These are phyloP conservation scores for Leptothorax acervorum DNA, from an alignment of 2,888 invertebrate species.

Conservation along the genomic window DNA sequence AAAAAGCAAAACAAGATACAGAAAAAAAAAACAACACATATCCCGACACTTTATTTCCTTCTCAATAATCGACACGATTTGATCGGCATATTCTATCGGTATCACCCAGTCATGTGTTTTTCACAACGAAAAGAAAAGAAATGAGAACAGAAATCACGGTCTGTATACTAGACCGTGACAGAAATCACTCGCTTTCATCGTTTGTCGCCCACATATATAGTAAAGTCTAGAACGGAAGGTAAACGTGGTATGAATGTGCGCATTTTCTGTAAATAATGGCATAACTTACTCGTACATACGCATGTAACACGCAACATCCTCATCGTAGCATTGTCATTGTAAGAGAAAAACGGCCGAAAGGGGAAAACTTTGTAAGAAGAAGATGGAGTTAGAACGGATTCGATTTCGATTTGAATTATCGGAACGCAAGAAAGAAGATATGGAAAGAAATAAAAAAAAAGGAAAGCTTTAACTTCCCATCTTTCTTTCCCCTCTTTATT, in stretches of 20 bases:
- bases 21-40: conserved; percentile 42
- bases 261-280: conserved; percentile 66
- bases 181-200: conserved; percentile 41
- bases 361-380: not conserved
- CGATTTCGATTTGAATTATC: not conserved
- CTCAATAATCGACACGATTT: conserved; percentile 43
- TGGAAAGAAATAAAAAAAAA: not conserved
- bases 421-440: conserved; percentile 16
- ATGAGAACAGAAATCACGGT: conserved; percentile 29
- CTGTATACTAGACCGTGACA: too few relatives aligned
- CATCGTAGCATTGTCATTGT: conserved; percentile 74
- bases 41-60: conserved; percentile 64
- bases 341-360: conserved; percentile 29
- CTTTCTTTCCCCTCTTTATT: not conserved
- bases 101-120: conserved; percentile 56
- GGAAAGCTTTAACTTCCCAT: not conserved
- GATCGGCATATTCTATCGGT: conserved; percentile 22
- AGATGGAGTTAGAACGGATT: conserved; percentile 24
- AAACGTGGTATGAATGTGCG: conserved; percentile 59
- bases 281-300: conserved; percentile 56
- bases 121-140: conserved; percentile 29
- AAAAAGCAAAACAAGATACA: conserved; percentile 62
- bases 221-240: conserved; percentile 35
- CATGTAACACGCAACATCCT: conserved; percentile 65
- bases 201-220: conserved; percentile 15